Evolutionary conservation across 1,140 invertebrate species (phyloP), one percentile per base, ranked within the genome.

Genomic region (Drosophila santomea): DNA sequence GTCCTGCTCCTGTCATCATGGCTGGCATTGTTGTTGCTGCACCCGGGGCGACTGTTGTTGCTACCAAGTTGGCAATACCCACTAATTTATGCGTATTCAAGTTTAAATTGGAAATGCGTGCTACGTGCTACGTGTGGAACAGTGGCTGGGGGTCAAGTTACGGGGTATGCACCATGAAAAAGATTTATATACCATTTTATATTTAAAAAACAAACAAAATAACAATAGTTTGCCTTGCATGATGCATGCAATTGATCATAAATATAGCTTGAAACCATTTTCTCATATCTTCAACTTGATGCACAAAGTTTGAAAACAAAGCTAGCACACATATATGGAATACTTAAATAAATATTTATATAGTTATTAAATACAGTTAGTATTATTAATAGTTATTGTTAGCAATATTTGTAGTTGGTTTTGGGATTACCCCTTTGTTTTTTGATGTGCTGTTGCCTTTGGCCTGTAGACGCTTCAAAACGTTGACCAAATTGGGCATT

Each of bases 11-110:
- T 77, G 74, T 77, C 73, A 76, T 77, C 74, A 77, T 55, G 51
- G 43, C 68, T 20, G 67, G 20, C 57, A 74, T 63, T 64, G 74
- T 57, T 55, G 66, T 68, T 60, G 55, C 45, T 57, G 38, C 45
- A 51, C 32, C 39, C 62, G 36, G 39, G 36, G 48, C 32, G 32
- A 2, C 61, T 55, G 63, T 67, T 62, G 77, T 63, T 71, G 76
- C 57, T 71, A 64, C 44, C 56, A 68, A 84, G 80, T 83, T 79
- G 80, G 81, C 77, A 80, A 80, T 74, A 72, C 78, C 82, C 78
- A 86, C 82, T 85, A 85, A 85, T 85, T 86, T 85, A 85, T 85
- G 82, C 82, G 82, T 75, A 86, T 85, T 86, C 82, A 86, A 75
- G 82, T 85, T 85, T 86, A 86, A 85, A 85, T 85, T 85, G 82